Evolutionary conservation across 1,140 invertebrate species (phyloP), one percentile per base, ranked within the genome.

Genomic region (Riptortus pedestris): DNA sequence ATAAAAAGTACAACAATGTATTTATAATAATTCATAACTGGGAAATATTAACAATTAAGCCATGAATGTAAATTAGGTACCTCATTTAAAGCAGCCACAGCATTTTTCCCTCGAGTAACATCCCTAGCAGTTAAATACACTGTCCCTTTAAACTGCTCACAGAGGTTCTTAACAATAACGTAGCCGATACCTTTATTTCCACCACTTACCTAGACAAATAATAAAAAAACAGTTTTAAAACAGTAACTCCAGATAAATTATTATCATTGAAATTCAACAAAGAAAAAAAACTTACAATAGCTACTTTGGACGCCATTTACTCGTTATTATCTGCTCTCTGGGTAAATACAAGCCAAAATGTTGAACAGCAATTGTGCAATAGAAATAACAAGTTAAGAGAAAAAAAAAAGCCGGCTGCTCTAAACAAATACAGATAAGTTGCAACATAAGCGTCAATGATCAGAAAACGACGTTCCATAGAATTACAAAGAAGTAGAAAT

Each of bases 141-240:
- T 69, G 75, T 72, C n/a, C 82, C 82, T 67, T 79, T 67, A 70
- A 79, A 83, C 68, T 80, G 73, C 67, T 80, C 74, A 71, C 80
- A 83, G 1, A 85, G 70, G 12, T 76, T 78, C 70, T 83, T 81
- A 0, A 85, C 84, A 59, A 87, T 85, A 1, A 76, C 83, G 72
- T 79, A 83, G 2, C 86, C 87, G 66, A 89, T 84, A 0, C 86
- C 86, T 78, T 88, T 87, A 70, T 88, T 88, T 16, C 79, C 73
- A 24, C 86, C 87, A 52, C 86, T 88, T 1, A 89, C 84, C 80
- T 81, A 70, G 16, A 65, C 47, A 14, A 38, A 38, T 38, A 38
- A 38, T 38, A 7, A 38, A 38, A 5, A 38, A 38, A 7, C 31
- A 38, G 14, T 7, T 7, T 38, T 38, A 38, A 38, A 38, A 7